Evolutionary conservation across 1,140 invertebrate species (phyloP), one percentile per base, ranked within the genome.

Genomic region (Lucilia sericata): DNA sequence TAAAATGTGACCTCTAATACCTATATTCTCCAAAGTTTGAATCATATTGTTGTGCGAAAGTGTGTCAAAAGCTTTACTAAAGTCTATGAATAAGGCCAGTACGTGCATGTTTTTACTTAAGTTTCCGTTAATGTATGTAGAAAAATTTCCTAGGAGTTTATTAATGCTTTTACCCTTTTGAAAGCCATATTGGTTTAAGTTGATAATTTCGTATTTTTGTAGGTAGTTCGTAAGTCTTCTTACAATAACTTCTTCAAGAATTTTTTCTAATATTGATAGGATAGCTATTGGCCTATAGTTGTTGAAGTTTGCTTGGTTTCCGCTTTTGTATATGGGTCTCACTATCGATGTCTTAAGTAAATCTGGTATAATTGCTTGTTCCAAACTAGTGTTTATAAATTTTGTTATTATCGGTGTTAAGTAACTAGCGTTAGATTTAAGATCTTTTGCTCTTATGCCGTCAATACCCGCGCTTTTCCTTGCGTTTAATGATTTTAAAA

Each of bases 261-360:
- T 25, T 25, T 74, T 74, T 25, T 74, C 70, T 0, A 74, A 5
- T 1, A 74, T 25, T 7, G 70, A 25, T 12, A 74, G 12, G 5
- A 74, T 19, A 8, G 70, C 2, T 25, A 74, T 74, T 30, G 70
- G 70, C 70, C 70, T 74, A 13, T 74, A 74, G 19, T 74, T 74
- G 19, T 25, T 25, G 25, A 21, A 2, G 12, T 19, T 25, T 3
- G n/a, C 19, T 74, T 74, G 19, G 12, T 19, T 19, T 5, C 70
- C 70, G 25, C 19, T 74, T 7, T 74, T 74, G 21, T 74, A 30
- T 21, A 74, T 74, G 5, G 70, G 70, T 25, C 70, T 19, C 4
- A 25, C 21, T 21, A 74, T 74, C 10, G 70, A 74, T 25, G 70
- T 74, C 2, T 74, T 74, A 7, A 74, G 12, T 19, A 21, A 25